phyloP scores from a whole-genome alignment of 2,888 invertebrate species.

The Hirudinaria manillensis region DNA sequence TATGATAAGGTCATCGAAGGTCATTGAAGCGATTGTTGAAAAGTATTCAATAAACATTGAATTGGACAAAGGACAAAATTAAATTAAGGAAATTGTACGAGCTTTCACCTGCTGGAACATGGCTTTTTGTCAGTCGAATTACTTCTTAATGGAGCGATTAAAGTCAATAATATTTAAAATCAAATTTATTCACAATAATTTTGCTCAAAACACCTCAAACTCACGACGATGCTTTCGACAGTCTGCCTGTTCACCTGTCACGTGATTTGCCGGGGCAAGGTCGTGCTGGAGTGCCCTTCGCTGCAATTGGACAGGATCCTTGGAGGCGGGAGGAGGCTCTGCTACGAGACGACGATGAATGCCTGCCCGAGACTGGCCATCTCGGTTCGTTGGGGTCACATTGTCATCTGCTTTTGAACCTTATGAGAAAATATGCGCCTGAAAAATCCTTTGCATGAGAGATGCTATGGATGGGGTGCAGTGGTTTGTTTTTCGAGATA shows the following conservation, averaged over 20 bases:
- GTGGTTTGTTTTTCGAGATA: no score
- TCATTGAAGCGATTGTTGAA: not conserved
- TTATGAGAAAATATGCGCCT: no score
- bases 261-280: constrained; percentile 13
- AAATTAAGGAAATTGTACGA: no score
- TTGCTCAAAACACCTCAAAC: not conserved
- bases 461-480: no score
- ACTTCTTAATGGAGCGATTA: no score
- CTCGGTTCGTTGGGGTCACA: constrained; percentile 3
- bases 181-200: not conserved
- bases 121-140: not conserved
- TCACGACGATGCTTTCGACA: not conserved
- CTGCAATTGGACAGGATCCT: constrained; percentile 13
- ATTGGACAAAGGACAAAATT: no score
- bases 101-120: not conserved
- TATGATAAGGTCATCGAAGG: no score
- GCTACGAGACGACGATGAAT: constrained; percentile 19
- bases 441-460: no score
- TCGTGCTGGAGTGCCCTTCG: constrained; percentile 22
- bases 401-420: no score
- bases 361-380: not conserved
- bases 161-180: not conserved
- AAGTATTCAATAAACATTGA: not conserved
- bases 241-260: constrained; percentile 32
- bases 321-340: not conserved